Evolutionary conservation across 2,888 invertebrate genomes (phyloP).

Genomic region (Helleia helle): DNA sequence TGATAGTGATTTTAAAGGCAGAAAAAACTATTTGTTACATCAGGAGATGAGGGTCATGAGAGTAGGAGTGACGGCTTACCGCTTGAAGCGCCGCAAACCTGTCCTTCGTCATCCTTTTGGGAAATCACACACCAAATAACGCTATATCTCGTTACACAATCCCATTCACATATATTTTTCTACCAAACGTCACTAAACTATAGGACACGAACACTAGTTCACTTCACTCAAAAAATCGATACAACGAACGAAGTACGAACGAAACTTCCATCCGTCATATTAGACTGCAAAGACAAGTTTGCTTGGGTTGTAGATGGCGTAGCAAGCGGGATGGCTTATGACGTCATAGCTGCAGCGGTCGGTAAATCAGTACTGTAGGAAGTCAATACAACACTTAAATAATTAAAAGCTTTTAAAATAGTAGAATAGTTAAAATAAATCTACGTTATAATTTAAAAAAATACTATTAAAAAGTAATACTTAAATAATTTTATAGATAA

Average conservation of each 20-base stretch:
- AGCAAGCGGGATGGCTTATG: constrained; percentile 30
- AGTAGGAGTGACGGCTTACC: constrained; percentile 75
- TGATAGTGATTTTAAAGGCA: constrained; percentile 59
- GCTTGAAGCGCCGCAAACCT: constrained; percentile 97
- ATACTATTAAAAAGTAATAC: neutral
- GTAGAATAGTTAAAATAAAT: too few species aligned
- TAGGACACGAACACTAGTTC: constrained; percentile 80
- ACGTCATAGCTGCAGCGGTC: constrained; percentile 42
- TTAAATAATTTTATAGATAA: neutral
- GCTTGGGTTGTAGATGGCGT: constrained; percentile 51
- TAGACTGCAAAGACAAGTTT: constrained; percentile 45
- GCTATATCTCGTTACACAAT: constrained; percentile 80
- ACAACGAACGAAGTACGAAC: constrained; percentile 77
- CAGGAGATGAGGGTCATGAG: constrained; percentile 31
- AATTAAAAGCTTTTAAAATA: too few species aligned
- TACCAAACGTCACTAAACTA: constrained; percentile 82
- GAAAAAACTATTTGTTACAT: constrained; percentile 53
- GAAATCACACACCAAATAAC: constrained; percentile 79
- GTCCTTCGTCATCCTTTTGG: constrained; percentile 93
- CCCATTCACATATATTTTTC: constrained; percentile 85
- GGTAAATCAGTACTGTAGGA: constrained; percentile 36
- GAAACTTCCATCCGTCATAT: constrained; percentile 70
- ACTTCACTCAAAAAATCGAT: constrained; percentile 87
- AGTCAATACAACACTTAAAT: constrained; percentile 13
- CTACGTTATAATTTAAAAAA: too few species aligned